Conservation (phyloP, 2,888 invertebrate species). For the Sinotaia quadrata region DNA sequence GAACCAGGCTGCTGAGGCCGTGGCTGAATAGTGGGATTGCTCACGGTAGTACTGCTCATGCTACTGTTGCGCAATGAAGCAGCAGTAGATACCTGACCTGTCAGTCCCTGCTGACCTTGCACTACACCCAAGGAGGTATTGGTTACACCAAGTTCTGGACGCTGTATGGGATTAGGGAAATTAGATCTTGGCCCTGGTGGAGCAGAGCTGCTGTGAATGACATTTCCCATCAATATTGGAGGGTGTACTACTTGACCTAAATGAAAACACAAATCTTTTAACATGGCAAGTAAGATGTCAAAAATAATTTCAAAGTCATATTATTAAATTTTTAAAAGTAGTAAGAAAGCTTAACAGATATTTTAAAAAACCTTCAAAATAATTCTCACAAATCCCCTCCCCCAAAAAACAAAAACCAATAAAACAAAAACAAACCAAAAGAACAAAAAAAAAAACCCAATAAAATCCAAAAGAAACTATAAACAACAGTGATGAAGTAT, state of each 20-base stretch:
- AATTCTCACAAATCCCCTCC: no score
- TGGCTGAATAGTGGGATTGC: conserved; percentile 7
- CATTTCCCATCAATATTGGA: conserved; percentile 57
- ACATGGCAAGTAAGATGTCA: conserved; percentile 3
- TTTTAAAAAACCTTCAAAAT: no score
- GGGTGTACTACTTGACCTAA: conserved; percentile 52
- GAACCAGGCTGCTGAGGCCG: conserved; percentile 20
- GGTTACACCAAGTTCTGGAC: conserved; percentile 40
- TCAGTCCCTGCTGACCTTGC: background rate
- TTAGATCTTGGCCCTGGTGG: conserved; percentile 37
- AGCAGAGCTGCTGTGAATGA: conserved; percentile 46
- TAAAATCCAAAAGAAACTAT: no score
- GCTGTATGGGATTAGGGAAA: conserved; percentile 63
- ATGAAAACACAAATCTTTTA: background rate
- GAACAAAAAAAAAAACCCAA: no score
- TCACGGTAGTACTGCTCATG: no score
- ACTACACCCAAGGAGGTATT: conserved; percentile 20
- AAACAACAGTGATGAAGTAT: no score
- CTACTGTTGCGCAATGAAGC: no score
- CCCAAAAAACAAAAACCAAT: no score
- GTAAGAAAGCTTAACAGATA: no score
- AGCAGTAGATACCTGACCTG: background rate
- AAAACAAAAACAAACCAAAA: no score
- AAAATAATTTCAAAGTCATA: background rate
- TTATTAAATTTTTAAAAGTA: no score